These are phyloP conservation scores for Pogonocichla stellata DNA, from an alignment of 2,113 vertebrate genomes.

Conservation along the genomic window DNA sequence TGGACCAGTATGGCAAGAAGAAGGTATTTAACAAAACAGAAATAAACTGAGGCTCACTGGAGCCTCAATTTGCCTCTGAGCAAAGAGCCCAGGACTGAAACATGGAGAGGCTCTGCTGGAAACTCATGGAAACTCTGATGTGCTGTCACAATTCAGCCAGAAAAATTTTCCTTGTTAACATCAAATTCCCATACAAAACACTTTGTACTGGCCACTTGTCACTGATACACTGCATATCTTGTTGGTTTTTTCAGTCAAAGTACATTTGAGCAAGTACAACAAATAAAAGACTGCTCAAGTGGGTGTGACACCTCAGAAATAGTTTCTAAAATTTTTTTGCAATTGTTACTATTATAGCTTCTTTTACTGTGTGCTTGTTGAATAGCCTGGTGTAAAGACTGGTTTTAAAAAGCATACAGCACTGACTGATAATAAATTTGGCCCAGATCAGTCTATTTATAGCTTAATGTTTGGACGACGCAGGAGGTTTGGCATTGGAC, in stretches of 20 bases:
- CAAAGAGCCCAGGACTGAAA: background rate
- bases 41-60: background rate
- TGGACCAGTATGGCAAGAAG: background rate
- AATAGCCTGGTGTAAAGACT: constrained; percentile 36
- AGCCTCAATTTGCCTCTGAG: background rate
- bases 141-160: background rate
- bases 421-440: constrained; percentile 15
- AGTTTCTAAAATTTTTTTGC: constrained; percentile 32
- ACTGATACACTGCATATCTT: constrained; percentile 9
- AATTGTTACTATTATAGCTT: constrained; percentile 45
- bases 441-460: constrained; percentile 45
- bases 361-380: constrained; percentile 18
- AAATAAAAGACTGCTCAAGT: constrained; percentile 62
- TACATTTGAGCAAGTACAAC: background rate
- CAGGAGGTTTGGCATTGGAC: background rate
- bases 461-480: constrained; percentile 55
- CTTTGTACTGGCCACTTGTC: constrained; percentile 33
- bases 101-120: background rate
- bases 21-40: background rate
- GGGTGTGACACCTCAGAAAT: constrained; percentile 14
- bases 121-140: background rate
- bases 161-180: background rate
- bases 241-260: constrained; percentile 52
- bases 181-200: constrained; percentile 6
- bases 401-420: background rate